Conservation (phyloP, 2,113 vertebrate genomes). For the Chionomys nivalis region DNA sequence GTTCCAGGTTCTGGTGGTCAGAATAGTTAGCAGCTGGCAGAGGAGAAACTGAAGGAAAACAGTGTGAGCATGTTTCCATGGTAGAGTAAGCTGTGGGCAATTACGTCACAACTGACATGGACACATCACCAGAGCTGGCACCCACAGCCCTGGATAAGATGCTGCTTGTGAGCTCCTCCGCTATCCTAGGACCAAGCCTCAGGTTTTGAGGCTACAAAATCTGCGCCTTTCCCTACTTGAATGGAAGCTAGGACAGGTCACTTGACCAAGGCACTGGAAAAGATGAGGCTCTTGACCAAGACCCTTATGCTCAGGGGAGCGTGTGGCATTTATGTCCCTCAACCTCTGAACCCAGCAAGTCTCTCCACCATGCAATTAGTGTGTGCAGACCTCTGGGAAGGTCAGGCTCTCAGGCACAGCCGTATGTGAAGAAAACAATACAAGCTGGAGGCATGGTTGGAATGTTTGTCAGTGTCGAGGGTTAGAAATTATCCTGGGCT, state of each 20-base stretch:
- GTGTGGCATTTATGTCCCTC: background rate
- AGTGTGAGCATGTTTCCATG: background rate
- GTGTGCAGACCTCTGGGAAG: background rate
- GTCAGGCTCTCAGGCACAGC: background rate
- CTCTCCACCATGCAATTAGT: background rate
- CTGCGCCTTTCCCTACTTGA: background rate
- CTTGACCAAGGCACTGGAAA: background rate
- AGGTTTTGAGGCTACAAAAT: background rate
- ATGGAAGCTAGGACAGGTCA: background rate
- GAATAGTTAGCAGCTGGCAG: background rate
- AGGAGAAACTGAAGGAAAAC: background rate
- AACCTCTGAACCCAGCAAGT: background rate
- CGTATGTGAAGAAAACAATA: background rate
- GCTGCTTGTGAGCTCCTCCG: background rate
- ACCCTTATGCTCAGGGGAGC: background rate
- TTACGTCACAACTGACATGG: background rate
- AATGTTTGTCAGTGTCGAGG: background rate
- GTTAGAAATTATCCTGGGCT: background rate
- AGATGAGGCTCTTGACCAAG: background rate
- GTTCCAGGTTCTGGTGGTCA: background rate
- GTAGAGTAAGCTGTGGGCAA: background rate
- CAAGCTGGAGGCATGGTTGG: background rate
- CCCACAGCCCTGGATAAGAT: background rate
- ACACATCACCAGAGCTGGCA: rapidly evolving
- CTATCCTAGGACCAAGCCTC: background rate